Base-by-base conservation (phyloP, 2,797 vertebrate genomes). In the Mus minutoides region DNA sequence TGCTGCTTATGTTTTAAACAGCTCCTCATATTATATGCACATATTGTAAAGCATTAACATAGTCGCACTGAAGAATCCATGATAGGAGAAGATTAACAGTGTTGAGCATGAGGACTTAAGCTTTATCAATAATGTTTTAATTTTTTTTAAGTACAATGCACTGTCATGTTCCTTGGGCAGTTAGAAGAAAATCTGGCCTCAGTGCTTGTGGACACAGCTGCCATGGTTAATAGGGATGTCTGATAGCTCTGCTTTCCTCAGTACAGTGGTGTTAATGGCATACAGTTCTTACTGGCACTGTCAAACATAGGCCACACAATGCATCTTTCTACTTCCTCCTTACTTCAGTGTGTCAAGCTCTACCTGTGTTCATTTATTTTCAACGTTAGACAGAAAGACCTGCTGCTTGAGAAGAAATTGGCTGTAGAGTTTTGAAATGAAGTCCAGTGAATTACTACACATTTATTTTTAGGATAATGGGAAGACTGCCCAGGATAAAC, bases 391-490 rank as follows among this genome's bases (percentile, higher is more conserved):
- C 34, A 56, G 49, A 96, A 49, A 86, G 34, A 85, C 4, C 3
- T 90, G 14, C 1, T 79, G 34, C 9, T 75, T 92, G 43, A 91
- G 31, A 84, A 62, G 71, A 87, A 85, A 86, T 43, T 82, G 19
- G 77, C n/a, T 71, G 52, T 31, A 62, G 14, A 79, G 37, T 79
- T 92, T 76, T 87, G 64, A 96, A 73, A 54, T 88, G n/a, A 85
- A 94, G 12, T 71, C 49, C 54, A 87, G 17, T 79, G 64, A 93
- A 90, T 95, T 89, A 40, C 49, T 29, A 76, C 40, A 78, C 54
- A 87, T 29, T 93, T 92, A 87, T 64, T 93, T 92, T 95, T 91
- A 95, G 6, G 29, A 71, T 75, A 90, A 76, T 19, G 79, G 54
- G 67, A 71, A 82, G 79, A 56, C 29, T 95, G 11, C 3, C 60